phyloP scores from a whole-genome alignment of 2,888 invertebrate genomes.

The Eudasyphora cyanicolor region DNA sequence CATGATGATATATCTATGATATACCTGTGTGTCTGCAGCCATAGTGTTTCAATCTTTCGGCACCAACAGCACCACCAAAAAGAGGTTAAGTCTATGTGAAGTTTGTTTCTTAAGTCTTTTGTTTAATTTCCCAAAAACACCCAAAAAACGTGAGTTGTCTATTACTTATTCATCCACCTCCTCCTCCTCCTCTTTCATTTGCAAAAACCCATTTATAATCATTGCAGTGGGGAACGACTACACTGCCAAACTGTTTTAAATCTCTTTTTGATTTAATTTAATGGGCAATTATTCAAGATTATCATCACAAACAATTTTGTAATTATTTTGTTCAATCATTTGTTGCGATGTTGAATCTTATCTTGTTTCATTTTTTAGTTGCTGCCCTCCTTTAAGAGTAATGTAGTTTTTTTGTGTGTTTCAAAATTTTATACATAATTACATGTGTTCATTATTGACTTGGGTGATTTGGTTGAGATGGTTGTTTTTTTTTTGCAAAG shows the following conservation, averaged over 20 bases:
- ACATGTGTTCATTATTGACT: neutral
- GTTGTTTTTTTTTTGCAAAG: conserved; percentile 15
- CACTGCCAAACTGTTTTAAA: conserved; percentile 13
- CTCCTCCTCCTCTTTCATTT: neutral
- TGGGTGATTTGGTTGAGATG: neutral
- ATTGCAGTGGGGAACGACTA: neutral
- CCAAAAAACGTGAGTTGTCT: neutral
- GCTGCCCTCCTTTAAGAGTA: neutral
- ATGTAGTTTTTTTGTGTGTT: neutral
- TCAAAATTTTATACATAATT: conserved; percentile 18
- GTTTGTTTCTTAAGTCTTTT: neutral
- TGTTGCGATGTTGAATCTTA: conserved; percentile 40
- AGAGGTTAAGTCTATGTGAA: too few relatives aligned
- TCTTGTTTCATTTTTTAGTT: conserved; percentile 28
- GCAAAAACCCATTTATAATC: neutral
- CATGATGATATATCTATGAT: neutral
- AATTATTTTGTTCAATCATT: conserved; percentile 48
- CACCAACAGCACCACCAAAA: too few relatives aligned
- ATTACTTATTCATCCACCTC: neutral
- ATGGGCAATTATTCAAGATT: conserved; percentile 23
- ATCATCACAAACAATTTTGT: conserved; percentile 12
- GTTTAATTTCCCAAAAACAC: neutral
- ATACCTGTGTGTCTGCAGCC: neutral
- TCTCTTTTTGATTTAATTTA: conserved; percentile 10
- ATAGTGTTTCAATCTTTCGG: neutral